Evolutionary conservation across 2,888 invertebrate genomes (phyloP), one percentile per base, ranked within the genome.

Genomic region (Abrostola tripartita): DNA sequence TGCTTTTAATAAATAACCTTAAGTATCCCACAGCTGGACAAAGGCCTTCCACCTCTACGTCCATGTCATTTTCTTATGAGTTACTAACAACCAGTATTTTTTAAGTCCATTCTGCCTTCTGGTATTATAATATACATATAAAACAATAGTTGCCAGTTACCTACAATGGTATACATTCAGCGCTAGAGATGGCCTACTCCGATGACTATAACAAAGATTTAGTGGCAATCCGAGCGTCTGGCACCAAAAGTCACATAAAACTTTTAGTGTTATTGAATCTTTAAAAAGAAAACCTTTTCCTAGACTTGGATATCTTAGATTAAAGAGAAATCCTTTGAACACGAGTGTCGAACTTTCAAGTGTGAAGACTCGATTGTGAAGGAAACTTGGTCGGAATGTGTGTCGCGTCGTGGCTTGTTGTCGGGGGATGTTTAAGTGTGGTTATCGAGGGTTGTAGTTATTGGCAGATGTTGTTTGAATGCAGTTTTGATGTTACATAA

Each of bases 231-330:
- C 52, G n/a, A 64, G 70, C 57, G 24, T 57, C 14, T 0, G 10
- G 4, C 41, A 37, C 24, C 6, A 50, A 7, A 63, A 57, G 58
- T 53, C 41, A 42, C 60, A 57, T 42, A 55, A 59, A 63, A 72
- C 59, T 75, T 65, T 49, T n/a, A 61, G 40, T 68, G 68, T 63
- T 76, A 75, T 75, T 75, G 76, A 76, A 75, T 75, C 59, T 63
- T 54, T 58, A 47, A 76, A 71, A 74, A 58, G 40, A 40, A 40
- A 70, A 70, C 54, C 9, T 37, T 54, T 53, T 47, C 5, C 61
- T 52, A 58, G 64, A 67, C 49, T 62, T 62, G 40, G 73, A 72
- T 63, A 65, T 61, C 44, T 66, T 47, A 74, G 60, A 65, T 67
- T 70, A 76, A 74, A 64, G 56, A 61, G 60, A 47, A 68, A 55